Evolutionary conservation across 2,888 invertebrate species (phyloP), one percentile per base, ranked within the genome.

Genomic region (Unio delphinus): DNA sequence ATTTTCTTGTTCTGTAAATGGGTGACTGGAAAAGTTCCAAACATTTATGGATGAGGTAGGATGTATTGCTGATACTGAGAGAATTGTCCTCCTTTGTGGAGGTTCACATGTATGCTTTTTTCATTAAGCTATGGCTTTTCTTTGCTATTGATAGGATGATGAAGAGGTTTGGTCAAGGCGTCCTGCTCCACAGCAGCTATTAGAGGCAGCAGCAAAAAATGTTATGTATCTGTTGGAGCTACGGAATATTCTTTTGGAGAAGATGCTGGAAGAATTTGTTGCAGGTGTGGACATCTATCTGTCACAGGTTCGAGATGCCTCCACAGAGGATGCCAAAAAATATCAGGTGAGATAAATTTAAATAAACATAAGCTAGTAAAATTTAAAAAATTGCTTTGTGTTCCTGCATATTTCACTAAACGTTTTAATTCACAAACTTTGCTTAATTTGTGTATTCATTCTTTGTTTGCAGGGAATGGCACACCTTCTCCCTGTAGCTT

Each of bases 251-350:
- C 78, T 87, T 18, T 79, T 84, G 74, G 85, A 86, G 65, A 79
- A 83, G 60, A 83, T 88, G 82, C 76, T 88, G 78, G 79, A 73
- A 18, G 86, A 87, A 69, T 86, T 83, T 70, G 82, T 79, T 11
- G 81, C 85, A 5, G 86, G 88, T 1, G 87, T 87, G 7, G 83
- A 86, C 69, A 76, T 88, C 56, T 88, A 85, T 75, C 81, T 88
- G 57, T 73, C 80, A 34, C 74, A 83, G 6, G 76, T 86, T 18
- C 68, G 84, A n/a, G 86, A 87, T 59, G 78, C 84, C 15, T 79
- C 81, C 18, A 74, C 76, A 34, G 68, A 70, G 6, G 81, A 84
- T 26, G 70, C 75, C 4, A 68, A 70, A 15, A 77, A 70, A 65
- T 74, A 70, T 60, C 76, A 78, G 80, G 83, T 83, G 68, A 64